Evolutionary conservation across 2,113 vertebrate species (phyloP).

Genomic region (Triplophysa rosa): DNA sequence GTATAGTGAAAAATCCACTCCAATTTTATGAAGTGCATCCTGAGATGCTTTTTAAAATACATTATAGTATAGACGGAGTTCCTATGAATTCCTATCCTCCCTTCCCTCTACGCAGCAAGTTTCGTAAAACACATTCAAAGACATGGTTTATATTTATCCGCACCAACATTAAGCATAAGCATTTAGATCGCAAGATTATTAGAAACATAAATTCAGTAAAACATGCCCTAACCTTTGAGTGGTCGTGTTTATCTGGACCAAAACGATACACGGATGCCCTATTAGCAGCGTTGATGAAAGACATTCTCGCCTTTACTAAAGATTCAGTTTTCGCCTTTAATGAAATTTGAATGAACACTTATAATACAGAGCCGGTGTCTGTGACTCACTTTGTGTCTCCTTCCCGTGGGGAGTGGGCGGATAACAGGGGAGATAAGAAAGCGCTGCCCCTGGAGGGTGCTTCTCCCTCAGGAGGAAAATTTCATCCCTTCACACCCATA

Average conservation of each 20-base stretch:
- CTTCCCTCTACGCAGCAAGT: too few species aligned
- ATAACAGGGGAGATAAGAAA: constrained; percentile 44
- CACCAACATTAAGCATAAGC: too few species aligned
- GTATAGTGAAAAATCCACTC: too few species aligned
- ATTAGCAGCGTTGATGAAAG: constrained; percentile 12
- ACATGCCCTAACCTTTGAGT: too few species aligned
- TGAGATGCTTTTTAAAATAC: too few species aligned
- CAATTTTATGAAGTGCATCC: too few species aligned
- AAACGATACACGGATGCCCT: not conserved
- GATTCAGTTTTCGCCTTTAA: constrained; percentile 9
- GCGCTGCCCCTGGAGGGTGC: constrained; percentile 25
- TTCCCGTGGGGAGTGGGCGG: constrained; percentile 31
- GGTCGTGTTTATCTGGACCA: not conserved
- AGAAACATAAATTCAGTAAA: too few species aligned
- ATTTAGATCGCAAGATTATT: too few species aligned
- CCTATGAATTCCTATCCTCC: too few species aligned
- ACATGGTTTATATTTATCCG: too few species aligned
- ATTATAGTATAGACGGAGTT: too few species aligned
- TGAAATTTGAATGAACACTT: constrained; percentile 4
- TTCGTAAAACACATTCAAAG: too few species aligned
- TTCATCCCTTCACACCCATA: constrained; percentile 36
- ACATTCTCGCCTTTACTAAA: not conserved
- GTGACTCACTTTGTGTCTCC: constrained; percentile 28
- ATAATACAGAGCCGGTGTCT: constrained; percentile 8
- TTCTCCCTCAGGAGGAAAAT: constrained; percentile 38